phyloP scores from a whole-genome alignment of 2,113 vertebrate genomes.

The Lipophrys pholis region DNA sequence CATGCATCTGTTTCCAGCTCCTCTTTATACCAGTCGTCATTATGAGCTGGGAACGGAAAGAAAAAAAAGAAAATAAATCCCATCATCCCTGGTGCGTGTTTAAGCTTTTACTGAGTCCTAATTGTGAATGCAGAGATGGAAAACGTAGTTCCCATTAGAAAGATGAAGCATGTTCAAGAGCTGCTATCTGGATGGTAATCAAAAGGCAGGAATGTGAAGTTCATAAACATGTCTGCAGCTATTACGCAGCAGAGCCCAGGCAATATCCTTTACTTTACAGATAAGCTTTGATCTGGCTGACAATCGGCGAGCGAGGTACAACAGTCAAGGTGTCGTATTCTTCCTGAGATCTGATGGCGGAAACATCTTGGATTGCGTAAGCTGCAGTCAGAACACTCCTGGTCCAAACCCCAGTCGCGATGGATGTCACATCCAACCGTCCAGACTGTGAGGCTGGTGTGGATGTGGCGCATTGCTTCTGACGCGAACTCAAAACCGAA shows the following conservation, averaged over 20 bases:
- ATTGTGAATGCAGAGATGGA: constrained; percentile 3
- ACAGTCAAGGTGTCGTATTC: constrained; percentile 2
- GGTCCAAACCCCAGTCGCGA: not conserved
- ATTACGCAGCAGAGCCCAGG: not conserved
- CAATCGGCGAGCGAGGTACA: not conserved
- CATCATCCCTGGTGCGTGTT: not conserved
- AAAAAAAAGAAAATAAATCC: too few relatives aligned
- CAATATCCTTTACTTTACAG: constrained; percentile 27
- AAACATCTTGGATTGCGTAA: constrained; percentile 12
- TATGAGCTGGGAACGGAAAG: not conserved
- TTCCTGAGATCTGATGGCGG: constrained; percentile 1
- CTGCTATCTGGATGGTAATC: not conserved
- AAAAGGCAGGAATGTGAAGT: not conserved
- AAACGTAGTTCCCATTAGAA: not conserved
- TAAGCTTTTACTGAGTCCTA: not conserved
- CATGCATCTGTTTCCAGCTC: constrained; percentile 20
- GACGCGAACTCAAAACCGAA: not conserved
- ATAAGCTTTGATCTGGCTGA: constrained; percentile 7
- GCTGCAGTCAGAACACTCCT: not conserved
- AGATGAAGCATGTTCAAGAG: not conserved
- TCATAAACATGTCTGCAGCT: constrained; percentile 5
- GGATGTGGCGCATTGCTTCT: not conserved
- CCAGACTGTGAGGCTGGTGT: not conserved
- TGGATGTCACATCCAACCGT: not conserved
- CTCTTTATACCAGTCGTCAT: not conserved